phyloP scores from a whole-genome alignment of 1,140 invertebrate species.

The Glossosoma conforme region DNA sequence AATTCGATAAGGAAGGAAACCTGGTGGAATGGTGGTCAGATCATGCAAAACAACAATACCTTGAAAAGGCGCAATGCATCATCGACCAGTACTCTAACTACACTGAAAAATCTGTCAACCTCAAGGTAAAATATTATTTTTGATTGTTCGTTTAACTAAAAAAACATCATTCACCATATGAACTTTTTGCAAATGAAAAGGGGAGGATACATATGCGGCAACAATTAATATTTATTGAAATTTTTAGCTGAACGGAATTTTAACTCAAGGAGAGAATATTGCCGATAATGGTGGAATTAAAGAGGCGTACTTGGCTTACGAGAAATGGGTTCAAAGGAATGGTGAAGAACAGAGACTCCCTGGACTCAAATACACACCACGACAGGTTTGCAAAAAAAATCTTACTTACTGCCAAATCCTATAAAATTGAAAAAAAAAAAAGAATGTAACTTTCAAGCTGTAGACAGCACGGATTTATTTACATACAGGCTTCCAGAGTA shows the following conservation, averaged over 20 bases:
- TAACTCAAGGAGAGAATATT: conserved; percentile 89
- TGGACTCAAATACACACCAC: conserved; percentile 60
- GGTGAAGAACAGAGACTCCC: conserved; percentile 61
- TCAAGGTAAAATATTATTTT: conserved; percentile 58
- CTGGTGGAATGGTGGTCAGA: conserved; percentile 80
- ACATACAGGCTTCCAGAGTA: too few relatives aligned
- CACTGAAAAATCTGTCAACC: conserved; percentile 60
- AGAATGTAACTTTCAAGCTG: too few relatives aligned
- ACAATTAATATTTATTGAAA: not conserved
- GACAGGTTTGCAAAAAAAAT: conserved; percentile 61
- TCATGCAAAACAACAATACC: conserved; percentile 68
- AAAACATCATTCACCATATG: too few relatives aligned
- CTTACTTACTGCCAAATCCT: too few relatives aligned
- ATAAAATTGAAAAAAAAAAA: too few relatives aligned
- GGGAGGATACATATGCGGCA: too few relatives aligned
- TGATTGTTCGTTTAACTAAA: too few relatives aligned
- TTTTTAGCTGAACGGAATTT: conserved; percentile 75
- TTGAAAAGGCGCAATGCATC: conserved; percentile 75
- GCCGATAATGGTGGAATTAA: conserved; percentile 88
- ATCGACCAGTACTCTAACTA: conserved; percentile 86
- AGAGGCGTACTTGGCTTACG: conserved; percentile 79
- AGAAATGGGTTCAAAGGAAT: conserved; percentile 62
- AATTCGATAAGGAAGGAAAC: conserved; percentile 88
- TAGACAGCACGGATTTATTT: too few relatives aligned
- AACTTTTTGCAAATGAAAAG: too few relatives aligned